Base-by-base conservation (phyloP, 2,888 invertebrate species). In the Cetonia aurata region DNA sequence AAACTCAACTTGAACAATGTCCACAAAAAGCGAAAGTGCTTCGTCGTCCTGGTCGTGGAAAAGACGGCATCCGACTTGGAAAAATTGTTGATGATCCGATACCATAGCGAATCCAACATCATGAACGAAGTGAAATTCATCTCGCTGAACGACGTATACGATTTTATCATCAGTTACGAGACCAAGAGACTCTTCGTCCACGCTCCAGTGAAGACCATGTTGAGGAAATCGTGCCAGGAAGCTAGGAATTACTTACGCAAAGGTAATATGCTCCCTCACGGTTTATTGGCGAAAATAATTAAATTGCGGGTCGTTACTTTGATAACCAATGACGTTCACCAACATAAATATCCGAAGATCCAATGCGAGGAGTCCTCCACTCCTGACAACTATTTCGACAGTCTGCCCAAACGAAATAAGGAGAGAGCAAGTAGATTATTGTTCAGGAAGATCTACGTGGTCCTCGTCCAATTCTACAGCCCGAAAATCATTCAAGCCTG, bases 121-220 rank as follows among this genome's bases (percentile, higher is more conserved):
- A 52, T 9, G 31, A 52, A 60, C 17, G 53, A 52, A n/a, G 41
- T 69, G 50, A 69, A 69, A 62, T 69, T 69, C 17, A 31, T 69
- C 4, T 69, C 69, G 9, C 33, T 69, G 15, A 69, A 69, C 31
- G 69, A 69, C 31, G 13, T 69, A 6, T 69, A 69, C 44, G 69
- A 69, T 42, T 69, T 69, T 31, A 62, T 69, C 41, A 69, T 69
- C 41, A 69, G 69, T 62, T 69, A 69, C n/a, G 62, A 69, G 33
- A 69, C 52, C 6, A 69, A 69, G 41, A 53, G 59, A 13, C 50
- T 69, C n/a, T 60, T 60, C 42, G 62, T 69, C 10, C 60, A 69
- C 15, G 69, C 62, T 33, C 41, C 53, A n/a, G 25, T 69, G 8
- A 69, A 31, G 53, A 37, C 33, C 9, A 31, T 69, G 44, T 44